Base-by-base conservation (phyloP, 2,888 invertebrate species). In the Eurytoma adleriae region DNA sequence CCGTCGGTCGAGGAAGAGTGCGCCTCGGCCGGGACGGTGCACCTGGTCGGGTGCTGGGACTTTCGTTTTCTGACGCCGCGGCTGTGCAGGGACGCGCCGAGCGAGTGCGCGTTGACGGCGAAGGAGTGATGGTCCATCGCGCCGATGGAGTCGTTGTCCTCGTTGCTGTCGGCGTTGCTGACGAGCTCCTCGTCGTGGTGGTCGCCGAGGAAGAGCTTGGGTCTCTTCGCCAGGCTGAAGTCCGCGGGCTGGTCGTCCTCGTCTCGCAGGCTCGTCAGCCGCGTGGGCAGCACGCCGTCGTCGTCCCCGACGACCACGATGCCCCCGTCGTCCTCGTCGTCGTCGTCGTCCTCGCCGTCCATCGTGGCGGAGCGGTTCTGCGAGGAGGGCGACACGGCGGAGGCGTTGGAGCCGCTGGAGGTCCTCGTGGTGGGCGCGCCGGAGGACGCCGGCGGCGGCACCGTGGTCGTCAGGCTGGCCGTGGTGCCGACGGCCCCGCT, bases 21-120 rank as follows among this genome's bases (percentile, higher is more conserved):
- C 80, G 92, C 91, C 80, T 79, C 76, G 5, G 92, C 91, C 40
- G 93, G 92, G 68, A 93, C 91, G n/a, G 96, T 94, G 88, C 96
- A 95, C 83, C 96, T 93, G 1, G 95, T 96, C 0, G 97, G 97
- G 89, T 97, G 97, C 85, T 96, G 94, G 86, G 95, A 97, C 91
- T 98, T 98, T 48, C 97, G 93, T 91, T 98, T 98, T 76, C 97
- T 92, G n/a, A 90, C 90, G 0, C 90, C 89, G 1, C 89, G 86
- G 75, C 84, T 89, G 81, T 88, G 87, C 68, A 88, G 84, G 24
- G 88, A 82, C 20, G 87, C 84, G 77, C 85, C 89, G 7, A 87
- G 82, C 7, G 87, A 84, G 72, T 87, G 87, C 0, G 87, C 85
- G 61, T 86, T 88, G 48, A 87, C 85, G 10, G 88, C 84, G 54